Conservation (phyloP, 2,888 invertebrate genomes). For the Platerodrilus igneus region DNA sequence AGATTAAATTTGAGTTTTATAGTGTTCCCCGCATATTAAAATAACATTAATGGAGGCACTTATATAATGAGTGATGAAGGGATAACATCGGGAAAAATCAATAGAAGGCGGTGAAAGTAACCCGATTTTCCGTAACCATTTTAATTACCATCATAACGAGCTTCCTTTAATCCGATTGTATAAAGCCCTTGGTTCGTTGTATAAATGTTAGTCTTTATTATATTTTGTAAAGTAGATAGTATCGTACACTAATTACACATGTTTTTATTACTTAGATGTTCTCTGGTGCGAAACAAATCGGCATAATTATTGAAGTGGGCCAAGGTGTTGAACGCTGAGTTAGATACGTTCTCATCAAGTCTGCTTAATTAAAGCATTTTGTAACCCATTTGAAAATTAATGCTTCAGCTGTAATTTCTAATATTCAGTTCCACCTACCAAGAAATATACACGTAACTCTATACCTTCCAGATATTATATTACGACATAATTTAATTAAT, state of each 20-base stretch:
- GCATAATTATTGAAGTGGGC: constrained; percentile 26
- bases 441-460: too few species aligned
- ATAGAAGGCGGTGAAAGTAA: too few species aligned
- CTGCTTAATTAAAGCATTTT: constrained; percentile 28
- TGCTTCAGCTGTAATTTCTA: too few species aligned
- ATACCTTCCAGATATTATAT: too few species aligned
- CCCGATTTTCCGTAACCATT: too few species aligned
- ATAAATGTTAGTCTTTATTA: constrained; percentile 27
- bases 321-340: constrained; percentile 23
- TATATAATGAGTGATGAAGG: too few species aligned
- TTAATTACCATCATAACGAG: constrained; percentile 41
- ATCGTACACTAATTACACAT: constrained; percentile 19
- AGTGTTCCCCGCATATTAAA: too few species aligned
- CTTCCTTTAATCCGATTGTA: constrained; percentile 40
- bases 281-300: constrained; percentile 21
- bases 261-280: constrained; percentile 11
- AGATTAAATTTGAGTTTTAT: too few species aligned
- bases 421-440: too few species aligned
- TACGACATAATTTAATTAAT: too few species aligned
- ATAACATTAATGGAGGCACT: too few species aligned
- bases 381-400: constrained; percentile 24
- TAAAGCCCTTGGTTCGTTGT: constrained; percentile 18
- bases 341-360: constrained; percentile 13
- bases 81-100: too few species aligned
- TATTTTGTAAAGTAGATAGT: constrained; percentile 19